Conservation (phyloP, 2,888 invertebrate genomes). For the Hyppa rectilinea region DNA sequence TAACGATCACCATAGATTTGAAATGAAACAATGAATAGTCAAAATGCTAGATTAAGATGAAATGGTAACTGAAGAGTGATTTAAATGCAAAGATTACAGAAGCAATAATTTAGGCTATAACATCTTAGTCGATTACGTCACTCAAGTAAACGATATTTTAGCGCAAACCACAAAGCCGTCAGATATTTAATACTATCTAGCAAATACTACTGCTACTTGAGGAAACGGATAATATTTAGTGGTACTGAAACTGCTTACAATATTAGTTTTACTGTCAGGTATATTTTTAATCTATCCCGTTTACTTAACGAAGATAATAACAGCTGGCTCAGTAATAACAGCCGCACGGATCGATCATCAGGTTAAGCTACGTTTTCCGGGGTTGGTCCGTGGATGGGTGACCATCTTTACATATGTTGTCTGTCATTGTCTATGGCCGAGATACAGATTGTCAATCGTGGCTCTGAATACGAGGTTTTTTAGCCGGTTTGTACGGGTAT, state of each 20-base stretch:
- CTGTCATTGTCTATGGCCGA: too few relatives aligned
- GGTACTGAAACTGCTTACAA: background rate
- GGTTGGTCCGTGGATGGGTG: too few relatives aligned
- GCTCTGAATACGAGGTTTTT: too few relatives aligned
- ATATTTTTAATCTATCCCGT: background rate
- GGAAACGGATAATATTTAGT: background rate
- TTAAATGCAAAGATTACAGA: background rate
- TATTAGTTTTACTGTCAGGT: background rate
- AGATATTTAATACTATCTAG: background rate
- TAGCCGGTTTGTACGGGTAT: too few relatives aligned
- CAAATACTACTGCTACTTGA: background rate
- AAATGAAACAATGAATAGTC: background rate
- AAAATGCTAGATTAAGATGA: background rate
- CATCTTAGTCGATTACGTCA: background rate
- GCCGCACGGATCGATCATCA: too few relatives aligned
- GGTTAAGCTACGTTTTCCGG: too few relatives aligned
- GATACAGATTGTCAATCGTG: too few relatives aligned
- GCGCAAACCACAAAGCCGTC: background rate
- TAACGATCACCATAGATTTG: background rate
- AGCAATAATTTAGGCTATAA: too few relatives aligned
- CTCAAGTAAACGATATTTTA: background rate
- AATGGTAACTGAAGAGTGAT: background rate
- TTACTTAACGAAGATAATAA: too few relatives aligned
- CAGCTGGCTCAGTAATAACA: too few relatives aligned
- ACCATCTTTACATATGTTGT: too few relatives aligned